Percentiles rank a stretch among this genome's conserved stretches.
phyloP scores from a whole-genome alignment of 2,113 vertebrate genomes.

The Rhodinocichla rosea region DNA sequence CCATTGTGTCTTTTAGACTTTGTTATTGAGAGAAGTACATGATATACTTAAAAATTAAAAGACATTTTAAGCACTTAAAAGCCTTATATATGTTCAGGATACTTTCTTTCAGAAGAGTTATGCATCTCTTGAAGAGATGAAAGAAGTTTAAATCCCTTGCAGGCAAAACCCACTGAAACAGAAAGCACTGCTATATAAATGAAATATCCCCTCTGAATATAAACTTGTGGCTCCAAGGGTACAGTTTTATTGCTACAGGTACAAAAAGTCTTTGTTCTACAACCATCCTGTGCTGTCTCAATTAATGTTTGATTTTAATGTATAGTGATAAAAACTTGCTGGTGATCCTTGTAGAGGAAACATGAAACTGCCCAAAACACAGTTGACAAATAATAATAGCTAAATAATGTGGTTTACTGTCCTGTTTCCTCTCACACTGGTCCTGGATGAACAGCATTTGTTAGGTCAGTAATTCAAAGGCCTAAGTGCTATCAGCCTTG shows the following conservation, averaged over 20 bases:
- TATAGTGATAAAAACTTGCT: background rate
- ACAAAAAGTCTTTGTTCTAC: background rate
- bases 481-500: background rate
- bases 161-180: background rate
- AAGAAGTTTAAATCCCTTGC: background rate
- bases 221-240: background rate
- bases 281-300: background rate
- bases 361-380: background rate
- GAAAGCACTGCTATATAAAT: background rate
- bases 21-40: background rate
- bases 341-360: background rate
- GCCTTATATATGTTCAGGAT: background rate
- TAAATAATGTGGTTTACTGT: background rate
- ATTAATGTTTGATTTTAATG: background rate
- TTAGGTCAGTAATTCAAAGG: background rate
- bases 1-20: background rate
- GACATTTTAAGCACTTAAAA: background rate
- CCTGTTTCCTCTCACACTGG: background rate
- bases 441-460: background rate
- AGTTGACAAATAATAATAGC: background rate
- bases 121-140: background rate
- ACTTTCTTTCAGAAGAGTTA: background rate
- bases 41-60: background rate
- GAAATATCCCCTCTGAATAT: background rate
- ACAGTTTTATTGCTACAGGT: background rate